These are phyloP conservation scores for Ceratosolen solmsi DNA, from an alignment of 1,140 invertebrate genomes.

Conservation along the genomic window DNA sequence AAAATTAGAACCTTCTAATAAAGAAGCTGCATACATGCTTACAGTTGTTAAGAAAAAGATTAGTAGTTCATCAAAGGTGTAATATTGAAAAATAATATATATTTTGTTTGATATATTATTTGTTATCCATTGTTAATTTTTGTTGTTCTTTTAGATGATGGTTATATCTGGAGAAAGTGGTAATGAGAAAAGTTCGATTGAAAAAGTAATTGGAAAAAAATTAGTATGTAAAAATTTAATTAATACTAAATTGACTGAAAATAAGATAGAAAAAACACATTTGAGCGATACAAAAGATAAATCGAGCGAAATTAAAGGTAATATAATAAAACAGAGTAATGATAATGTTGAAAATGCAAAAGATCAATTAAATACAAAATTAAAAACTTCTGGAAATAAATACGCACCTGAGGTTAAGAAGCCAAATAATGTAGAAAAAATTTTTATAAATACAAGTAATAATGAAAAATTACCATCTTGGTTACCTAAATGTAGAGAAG, in stretches of 20 bases:
- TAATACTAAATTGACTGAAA: slow-evolving; percentile 70
- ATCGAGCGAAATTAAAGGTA: slow-evolving; percentile 67
- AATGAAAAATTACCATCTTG: slow-evolving; percentile 64
- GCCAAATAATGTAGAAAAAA: too few relatives aligned
- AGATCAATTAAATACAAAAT: slow-evolving; percentile 11
- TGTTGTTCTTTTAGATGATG: slow-evolving; percentile 52
- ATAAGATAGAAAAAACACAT: too few relatives aligned
- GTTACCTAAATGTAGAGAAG: slow-evolving; percentile 68
- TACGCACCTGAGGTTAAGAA: too few relatives aligned
- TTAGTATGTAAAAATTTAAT: slow-evolving; percentile 50
- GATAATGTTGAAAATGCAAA: background rate
- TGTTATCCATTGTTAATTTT: slow-evolving; percentile 11
- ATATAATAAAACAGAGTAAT: background rate
- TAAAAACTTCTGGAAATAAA: background rate
- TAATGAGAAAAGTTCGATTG: slow-evolving; percentile 38
- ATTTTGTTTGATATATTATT: background rate
- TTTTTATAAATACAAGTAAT: background rate
- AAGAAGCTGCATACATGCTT: slow-evolving; percentile 76
- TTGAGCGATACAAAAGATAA: slow-evolving; percentile 74
- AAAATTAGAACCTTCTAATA: slow-evolving; percentile 82
- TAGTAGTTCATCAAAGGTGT: slow-evolving; percentile 62
- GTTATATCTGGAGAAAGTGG: slow-evolving; percentile 36
- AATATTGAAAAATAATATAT: background rate
- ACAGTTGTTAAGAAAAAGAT: slow-evolving; percentile 75
- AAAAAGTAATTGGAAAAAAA: slow-evolving; percentile 57